These are phyloP conservation scores for Dromococcyx pavoninus DNA, from an alignment of 2,797 vertebrate species.

Conservation along the genomic window DNA sequence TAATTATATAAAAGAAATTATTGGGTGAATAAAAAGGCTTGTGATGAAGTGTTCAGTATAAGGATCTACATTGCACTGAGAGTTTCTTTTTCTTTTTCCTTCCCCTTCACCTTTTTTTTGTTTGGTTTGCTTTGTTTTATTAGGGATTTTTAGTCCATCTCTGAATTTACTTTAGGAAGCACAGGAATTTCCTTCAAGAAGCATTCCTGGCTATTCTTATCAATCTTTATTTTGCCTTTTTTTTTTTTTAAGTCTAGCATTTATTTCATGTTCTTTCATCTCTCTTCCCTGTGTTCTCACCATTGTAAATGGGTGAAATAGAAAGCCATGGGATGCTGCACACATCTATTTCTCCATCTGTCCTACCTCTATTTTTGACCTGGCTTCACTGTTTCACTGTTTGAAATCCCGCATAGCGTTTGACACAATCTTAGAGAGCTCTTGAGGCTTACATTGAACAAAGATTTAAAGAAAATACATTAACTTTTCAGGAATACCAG, in stretches of 20 bases:
- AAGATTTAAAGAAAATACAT: not conserved
- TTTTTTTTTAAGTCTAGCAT: not conserved
- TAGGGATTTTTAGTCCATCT: not conserved
- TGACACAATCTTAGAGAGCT: not conserved
- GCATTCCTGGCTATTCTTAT: not conserved
- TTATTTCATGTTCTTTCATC: slow-evolving; percentile 12
- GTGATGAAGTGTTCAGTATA: not conserved
- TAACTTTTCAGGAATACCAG: slow-evolving; percentile 27
- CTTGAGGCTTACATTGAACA: not conserved
- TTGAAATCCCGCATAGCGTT: not conserved
- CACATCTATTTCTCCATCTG: not conserved
- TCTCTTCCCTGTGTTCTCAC: not conserved
- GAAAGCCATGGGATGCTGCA: not conserved
- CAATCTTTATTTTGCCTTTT: not conserved
- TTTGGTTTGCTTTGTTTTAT: not conserved
- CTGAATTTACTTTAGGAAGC: not conserved
- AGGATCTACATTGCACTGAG: not conserved
- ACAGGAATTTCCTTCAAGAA: not conserved
- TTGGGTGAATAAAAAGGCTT: not conserved
- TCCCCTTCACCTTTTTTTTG: not conserved
- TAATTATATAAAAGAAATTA: not conserved
- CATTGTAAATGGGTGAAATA: not conserved
- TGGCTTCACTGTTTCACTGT: not conserved
- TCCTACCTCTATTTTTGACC: slow-evolving; percentile 38
- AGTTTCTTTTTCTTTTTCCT: not conserved